Conservation (phyloP, 2,888 invertebrate genomes). For the Automeris io region DNA sequence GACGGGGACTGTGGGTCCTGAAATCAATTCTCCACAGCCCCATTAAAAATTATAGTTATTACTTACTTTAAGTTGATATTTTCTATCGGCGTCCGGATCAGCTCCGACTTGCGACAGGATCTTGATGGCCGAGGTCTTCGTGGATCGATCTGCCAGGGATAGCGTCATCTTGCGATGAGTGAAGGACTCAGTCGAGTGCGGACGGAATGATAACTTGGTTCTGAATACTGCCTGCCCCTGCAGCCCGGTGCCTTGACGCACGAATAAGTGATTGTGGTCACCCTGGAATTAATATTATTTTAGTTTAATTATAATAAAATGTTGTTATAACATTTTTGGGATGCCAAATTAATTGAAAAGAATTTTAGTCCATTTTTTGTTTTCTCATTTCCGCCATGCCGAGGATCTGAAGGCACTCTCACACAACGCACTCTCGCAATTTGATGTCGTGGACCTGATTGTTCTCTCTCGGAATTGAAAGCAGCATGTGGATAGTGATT, state of each 20-base stretch:
- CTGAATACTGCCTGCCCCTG: constrained; percentile 98
- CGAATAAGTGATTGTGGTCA: constrained; percentile 98
- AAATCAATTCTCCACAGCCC: too few species aligned
- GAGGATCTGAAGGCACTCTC: too few species aligned
- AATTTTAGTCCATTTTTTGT: too few species aligned
- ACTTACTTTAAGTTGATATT: constrained; percentile 90
- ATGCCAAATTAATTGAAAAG: too few species aligned
- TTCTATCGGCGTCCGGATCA: constrained; percentile 96
- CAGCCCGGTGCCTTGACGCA: constrained; percentile 97
- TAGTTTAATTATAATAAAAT: too few species aligned
- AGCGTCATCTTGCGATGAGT: constrained; percentile 99
- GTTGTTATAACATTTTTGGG: too few species aligned
- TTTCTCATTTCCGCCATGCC: too few species aligned
- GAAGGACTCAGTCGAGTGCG: constrained; percentile 98
- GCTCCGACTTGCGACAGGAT: constrained; percentile 94
- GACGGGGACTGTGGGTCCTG: too few species aligned
- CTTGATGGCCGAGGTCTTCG: constrained; percentile 96
- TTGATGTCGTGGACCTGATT: too few species aligned
- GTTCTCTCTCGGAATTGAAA: too few species aligned
- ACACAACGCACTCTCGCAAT: too few species aligned
- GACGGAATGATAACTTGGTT: constrained; percentile 97
- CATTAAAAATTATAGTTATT: neutral
- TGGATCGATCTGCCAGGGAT: constrained; percentile 95
- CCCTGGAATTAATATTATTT: constrained; percentile 79
- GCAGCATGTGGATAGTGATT: too few species aligned